Evolutionary conservation across 2,797 vertebrate genomes (phyloP), one percentile per base, ranked within the genome.

Genomic region (Decapterus maruadsi): DNA sequence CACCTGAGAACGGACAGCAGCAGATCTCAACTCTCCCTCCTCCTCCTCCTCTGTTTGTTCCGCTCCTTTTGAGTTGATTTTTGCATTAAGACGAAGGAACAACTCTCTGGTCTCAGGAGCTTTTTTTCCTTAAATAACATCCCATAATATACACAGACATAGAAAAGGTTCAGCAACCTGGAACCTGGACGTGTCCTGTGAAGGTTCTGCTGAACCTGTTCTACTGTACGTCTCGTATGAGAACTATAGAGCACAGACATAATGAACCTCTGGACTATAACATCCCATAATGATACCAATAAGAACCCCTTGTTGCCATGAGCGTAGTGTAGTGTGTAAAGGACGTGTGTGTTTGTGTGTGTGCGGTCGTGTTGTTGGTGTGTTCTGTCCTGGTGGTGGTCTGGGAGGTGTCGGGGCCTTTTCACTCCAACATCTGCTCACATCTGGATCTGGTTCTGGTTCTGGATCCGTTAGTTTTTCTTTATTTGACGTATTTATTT

Each of bases 301-400:
- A 66, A 70, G 68, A 77, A 72, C 51, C 64, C 78, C 58, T 19
- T 73, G 82, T 80, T 76, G 50, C 80, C 70, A 73, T 75, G 87
- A 87, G 77, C 90, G 75, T 84, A 81, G 82, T 91, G 87, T 34
- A 26, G 26, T 89, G 88, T 89, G 92, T 71, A 74, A 80, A 82
- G 74, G 80, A 81, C 74, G 81, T 89, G 86, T 86, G 86, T 89
- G 90, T 85, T 1, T 26, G 26, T 26, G 26, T 26, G 26, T 26
- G 26, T 26, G 69, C 58, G 75, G 80, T 75, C 48, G 70, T 77
- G 71, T 77, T 79, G 83, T 89, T 78, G 55, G 86, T 78, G 87
- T 90, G 89, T 88, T 84, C 79, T 82, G 68, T 91, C 26, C 26
- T 83, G 85, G 86, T 91, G 90, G 90, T 87, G 91, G 26, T 26